phyloP scores from a whole-genome alignment of 2,888 invertebrate species.

The Mesorhabditis belari region DNA sequence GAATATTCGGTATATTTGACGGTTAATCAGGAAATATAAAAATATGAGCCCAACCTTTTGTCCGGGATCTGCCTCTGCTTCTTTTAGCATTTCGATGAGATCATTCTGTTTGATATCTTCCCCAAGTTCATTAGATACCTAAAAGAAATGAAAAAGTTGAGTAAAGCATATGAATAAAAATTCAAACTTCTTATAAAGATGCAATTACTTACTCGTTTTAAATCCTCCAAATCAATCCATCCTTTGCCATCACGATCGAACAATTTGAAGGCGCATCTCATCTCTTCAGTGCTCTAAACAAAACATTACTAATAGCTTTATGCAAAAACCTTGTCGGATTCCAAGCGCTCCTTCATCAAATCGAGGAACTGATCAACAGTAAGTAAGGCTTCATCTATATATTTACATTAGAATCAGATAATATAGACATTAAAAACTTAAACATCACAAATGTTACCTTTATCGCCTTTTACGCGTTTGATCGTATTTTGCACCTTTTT shows the following conservation, averaged over 20 bases:
- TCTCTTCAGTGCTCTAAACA: slow-evolving; percentile 66
- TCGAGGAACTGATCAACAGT: neutral
- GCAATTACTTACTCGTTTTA: slow-evolving; percentile 19
- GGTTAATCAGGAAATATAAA: no score
- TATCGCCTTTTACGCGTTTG: slow-evolving; percentile 10
- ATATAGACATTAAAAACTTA: neutral
- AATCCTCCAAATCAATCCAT: slow-evolving; percentile 25
- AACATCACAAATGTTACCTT: slow-evolving; percentile 12
- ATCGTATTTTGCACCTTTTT: no score
- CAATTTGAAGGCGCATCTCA: slow-evolving; percentile 89
- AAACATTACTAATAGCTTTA: neutral
- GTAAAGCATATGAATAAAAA: no score
- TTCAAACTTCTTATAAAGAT: neutral
- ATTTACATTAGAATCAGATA: neutral
- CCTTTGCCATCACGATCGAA: slow-evolving; percentile 96
- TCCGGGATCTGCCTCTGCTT: slow-evolving; percentile 90
- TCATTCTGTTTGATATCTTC: slow-evolving; percentile 95
- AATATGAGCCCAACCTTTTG: no score
- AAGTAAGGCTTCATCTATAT: neutral
- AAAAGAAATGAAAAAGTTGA: no score
- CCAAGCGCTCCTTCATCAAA: neutral
- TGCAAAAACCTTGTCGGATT: neutral
- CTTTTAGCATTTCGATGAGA: slow-evolving; percentile 63
- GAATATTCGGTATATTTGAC: no score
- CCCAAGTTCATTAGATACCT: slow-evolving; percentile 88